Base-by-base conservation (phyloP, 2,113 vertebrate genomes). In the Clarias magur region DNA sequence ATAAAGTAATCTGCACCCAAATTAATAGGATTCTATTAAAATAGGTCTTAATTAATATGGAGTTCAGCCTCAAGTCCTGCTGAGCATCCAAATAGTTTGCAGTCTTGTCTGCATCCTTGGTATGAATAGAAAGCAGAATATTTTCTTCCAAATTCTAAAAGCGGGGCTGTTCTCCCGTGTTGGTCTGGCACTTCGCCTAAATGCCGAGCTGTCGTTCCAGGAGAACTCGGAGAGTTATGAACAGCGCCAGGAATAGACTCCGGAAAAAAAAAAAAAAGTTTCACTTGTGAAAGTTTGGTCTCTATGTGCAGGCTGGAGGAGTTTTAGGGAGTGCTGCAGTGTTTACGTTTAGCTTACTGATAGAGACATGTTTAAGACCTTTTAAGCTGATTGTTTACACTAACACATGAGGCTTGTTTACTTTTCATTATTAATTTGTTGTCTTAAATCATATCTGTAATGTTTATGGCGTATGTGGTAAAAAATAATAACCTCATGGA, bases 241-340 rank as follows among this genome's bases (percentile, higher is more conserved):
- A 79, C 75, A 38, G 53, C 16, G 88, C 59, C 89, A 91, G 78
- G 91, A 92, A 93, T 91, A 93, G 90, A 76, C 53, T 80, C 86
- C 83, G 48, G 48, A 8, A 48, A 48, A 48, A 42, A 48, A 48
- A 42, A 42, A 48, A 38, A 48, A 25, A 53, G 42, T 23, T 75
- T 76, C 21, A 25, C 78, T 59, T 90, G 84, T 89, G 84, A 89
- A 92, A 56, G 75, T 86, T 80, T 62, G 38, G 80, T 73, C 11
- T 81, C n/a, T 63, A 21, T 56, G 38, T 81, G 87, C 90, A 62
- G 89, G 86, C 21, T 85, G 48, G 72, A 23, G 23, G 34, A 73
- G 3, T 38, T 42, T 38, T 17, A 42, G 70, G 34, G 70, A 42
- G 34, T 23, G 34, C 34, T 73, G 70, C 8, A 42, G 70, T 73